Percentiles rank a stretch among this genome's conserved stretches.
phyloP scores from a whole-genome alignment of 2,888 invertebrate genomes.

The Polyommatus iphigenia region DNA sequence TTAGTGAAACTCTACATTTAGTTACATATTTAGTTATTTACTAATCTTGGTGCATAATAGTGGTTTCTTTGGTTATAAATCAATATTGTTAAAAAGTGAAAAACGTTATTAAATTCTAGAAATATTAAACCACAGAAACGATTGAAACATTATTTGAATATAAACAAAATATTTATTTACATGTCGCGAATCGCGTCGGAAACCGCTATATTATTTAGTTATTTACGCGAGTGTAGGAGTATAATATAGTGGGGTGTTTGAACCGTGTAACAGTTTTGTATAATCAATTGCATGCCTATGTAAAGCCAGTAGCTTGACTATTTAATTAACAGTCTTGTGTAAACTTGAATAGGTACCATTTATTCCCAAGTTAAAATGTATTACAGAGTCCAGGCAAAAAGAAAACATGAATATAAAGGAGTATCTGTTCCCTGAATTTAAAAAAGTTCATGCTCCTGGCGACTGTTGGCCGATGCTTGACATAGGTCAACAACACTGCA shows the following conservation, averaged over 20 bases:
- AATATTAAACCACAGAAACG: not conserved
- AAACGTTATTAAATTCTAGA: not conserved
- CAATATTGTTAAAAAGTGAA: not conserved
- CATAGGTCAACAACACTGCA: constrained; percentile 22
- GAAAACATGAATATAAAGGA: not conserved
- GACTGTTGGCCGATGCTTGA: constrained; percentile 10
- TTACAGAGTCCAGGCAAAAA: not conserved
- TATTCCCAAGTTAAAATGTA: not conserved
- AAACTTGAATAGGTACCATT: not conserved
- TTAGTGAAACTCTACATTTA: too few relatives aligned
- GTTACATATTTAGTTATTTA: too few relatives aligned
- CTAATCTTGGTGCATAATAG: not conserved
- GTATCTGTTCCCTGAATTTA: not conserved
- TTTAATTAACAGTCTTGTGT: not conserved
- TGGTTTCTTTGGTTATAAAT: not conserved
- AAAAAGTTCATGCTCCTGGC: not conserved
- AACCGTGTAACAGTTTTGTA: constrained; percentile 46
- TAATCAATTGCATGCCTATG: constrained; percentile 30
- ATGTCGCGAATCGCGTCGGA: constrained; percentile 48
- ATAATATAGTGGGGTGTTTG: constrained; percentile 49
- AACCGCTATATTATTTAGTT: constrained; percentile 49
- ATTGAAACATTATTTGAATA: not conserved
- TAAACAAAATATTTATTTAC: not conserved
- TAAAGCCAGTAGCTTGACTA: not conserved
- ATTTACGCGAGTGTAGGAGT: constrained; percentile 54